Evolutionary conservation across 2,797 vertebrate genomes (phyloP).

Genomic region (Cyprinodon diabolis): DNA sequence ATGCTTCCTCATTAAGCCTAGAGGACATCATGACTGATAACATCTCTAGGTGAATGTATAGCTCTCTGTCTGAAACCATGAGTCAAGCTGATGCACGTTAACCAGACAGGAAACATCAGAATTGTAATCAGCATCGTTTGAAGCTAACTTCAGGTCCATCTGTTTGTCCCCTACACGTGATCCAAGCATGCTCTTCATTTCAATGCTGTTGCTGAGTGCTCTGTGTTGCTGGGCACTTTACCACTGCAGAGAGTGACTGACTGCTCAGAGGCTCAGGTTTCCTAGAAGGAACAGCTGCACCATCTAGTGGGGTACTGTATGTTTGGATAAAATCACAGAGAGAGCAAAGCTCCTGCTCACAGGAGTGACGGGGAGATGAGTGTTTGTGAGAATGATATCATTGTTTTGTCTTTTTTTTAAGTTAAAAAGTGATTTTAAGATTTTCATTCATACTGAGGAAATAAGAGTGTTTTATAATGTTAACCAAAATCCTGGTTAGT

Average conservation of each 20-base stretch:
- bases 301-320: constrained; percentile 51
- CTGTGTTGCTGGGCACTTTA: constrained; percentile 62
- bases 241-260: constrained; percentile 54
- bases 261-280: constrained; percentile 14
- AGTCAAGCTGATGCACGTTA: constrained; percentile 1
- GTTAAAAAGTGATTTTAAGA: neutral
- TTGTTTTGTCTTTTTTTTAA: too few species aligned
- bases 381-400: neutral
- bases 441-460: neutral
- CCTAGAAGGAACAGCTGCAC: constrained; percentile 23
- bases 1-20: neutral
- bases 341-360: neutral
- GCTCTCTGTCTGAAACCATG: neutral
- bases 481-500: neutral
- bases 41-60: constrained; percentile 13
- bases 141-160: constrained; percentile 19
- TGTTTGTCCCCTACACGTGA: constrained; percentile 45
- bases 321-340: neutral
- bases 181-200: constrained; percentile 56
- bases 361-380: neutral
- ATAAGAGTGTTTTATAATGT: neutral
- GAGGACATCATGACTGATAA: neutral
- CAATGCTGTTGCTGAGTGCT: constrained; percentile 54
- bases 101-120: neutral
- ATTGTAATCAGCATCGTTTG: constrained; percentile 38